phyloP scores from a whole-genome alignment of 53 echinoderm and acorn worm genomes.

The Hippasteria phrygiana region DNA sequence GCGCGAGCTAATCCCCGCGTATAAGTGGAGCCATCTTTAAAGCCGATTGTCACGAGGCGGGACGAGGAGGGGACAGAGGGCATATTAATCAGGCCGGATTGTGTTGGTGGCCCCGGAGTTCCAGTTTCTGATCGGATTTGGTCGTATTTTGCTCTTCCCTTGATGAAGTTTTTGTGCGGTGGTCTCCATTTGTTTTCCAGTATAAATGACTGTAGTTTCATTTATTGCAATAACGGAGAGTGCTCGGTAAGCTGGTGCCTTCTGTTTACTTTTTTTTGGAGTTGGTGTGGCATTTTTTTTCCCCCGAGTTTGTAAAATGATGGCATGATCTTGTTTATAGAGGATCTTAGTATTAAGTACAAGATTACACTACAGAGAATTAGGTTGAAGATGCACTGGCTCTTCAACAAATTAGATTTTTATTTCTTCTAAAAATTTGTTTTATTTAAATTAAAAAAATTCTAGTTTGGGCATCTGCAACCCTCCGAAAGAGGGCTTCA shows the following conservation, averaged over 20 bases:
- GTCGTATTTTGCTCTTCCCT: neutral
- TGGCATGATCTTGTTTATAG: neutral
- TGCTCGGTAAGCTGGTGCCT: slow-evolving; percentile 28
- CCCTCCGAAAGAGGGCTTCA: too few species aligned
- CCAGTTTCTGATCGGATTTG: slow-evolving; percentile 39
- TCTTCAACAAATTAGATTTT: too few species aligned
- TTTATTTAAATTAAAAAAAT: too few species aligned
- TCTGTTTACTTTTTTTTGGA: neutral
- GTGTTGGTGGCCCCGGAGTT: slow-evolving; percentile 58
- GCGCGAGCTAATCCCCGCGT: slow-evolving; percentile 14
- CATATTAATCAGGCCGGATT: slow-evolving; percentile 46
- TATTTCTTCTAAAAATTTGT: too few species aligned
- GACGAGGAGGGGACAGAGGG: neutral
- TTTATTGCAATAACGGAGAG: neutral
- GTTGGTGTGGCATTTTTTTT: neutral
- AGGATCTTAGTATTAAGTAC: neutral
- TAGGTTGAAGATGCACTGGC: neutral
- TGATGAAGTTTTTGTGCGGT: neutral
- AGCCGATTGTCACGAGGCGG: slow-evolving; percentile 45
- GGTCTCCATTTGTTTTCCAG: neutral
- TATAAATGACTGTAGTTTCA: neutral
- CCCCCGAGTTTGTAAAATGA: neutral
- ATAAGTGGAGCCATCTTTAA: neutral
- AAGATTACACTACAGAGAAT: neutral
- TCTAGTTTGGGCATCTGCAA: too few species aligned